phyloP scores from a whole-genome alignment of 2,797 vertebrate genomes.

The Aeoliscus strigatus region DNA sequence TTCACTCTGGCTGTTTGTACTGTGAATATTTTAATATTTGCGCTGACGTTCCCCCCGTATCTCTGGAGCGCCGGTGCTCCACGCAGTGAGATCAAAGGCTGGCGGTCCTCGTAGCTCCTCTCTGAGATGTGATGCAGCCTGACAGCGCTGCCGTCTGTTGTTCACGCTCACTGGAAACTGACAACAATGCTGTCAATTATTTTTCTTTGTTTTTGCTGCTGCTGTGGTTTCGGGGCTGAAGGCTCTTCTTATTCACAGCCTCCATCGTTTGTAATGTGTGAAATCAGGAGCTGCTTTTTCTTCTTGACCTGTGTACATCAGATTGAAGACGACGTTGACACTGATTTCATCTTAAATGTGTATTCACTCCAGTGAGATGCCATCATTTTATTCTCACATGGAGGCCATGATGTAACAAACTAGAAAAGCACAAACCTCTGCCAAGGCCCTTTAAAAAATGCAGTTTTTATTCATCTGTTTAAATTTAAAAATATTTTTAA shows the following conservation, averaged over 20 bases:
- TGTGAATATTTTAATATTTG: slow-evolving; percentile 60
- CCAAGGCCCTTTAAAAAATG: no score
- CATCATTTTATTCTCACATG: slow-evolving; percentile 14
- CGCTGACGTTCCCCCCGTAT: slow-evolving; percentile 34
- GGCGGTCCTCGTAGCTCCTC: slow-evolving; percentile 31
- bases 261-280: slow-evolving; percentile 5
- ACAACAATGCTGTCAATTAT: slow-evolving; percentile 36
- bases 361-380: slow-evolving; percentile 12
- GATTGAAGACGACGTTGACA: slow-evolving; percentile 3
- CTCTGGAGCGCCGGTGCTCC: slow-evolving; percentile 28
- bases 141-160: slow-evolving; percentile 62
- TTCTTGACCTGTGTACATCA: no score
- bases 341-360: slow-evolving; percentile 18
- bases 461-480: no score
- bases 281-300: background rate
- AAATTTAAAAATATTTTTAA: no score
- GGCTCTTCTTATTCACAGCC: slow-evolving; percentile 11
- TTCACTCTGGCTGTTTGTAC: slow-evolving; percentile 37
- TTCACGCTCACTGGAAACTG: slow-evolving; percentile 33
- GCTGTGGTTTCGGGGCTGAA: slow-evolving; percentile 26
- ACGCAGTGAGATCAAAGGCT: slow-evolving; percentile 57
- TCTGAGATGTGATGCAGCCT: slow-evolving; percentile 50
- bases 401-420: slow-evolving; percentile 6
- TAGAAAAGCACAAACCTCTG: no score
- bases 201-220: slow-evolving; percentile 9